A percentile compares a stretch with the other conserved stretches of the same genome.
These are phyloP conservation scores for Clitarchus hookeri DNA, from an alignment of 2,888 invertebrate genomes.

Conservation along the genomic window DNA sequence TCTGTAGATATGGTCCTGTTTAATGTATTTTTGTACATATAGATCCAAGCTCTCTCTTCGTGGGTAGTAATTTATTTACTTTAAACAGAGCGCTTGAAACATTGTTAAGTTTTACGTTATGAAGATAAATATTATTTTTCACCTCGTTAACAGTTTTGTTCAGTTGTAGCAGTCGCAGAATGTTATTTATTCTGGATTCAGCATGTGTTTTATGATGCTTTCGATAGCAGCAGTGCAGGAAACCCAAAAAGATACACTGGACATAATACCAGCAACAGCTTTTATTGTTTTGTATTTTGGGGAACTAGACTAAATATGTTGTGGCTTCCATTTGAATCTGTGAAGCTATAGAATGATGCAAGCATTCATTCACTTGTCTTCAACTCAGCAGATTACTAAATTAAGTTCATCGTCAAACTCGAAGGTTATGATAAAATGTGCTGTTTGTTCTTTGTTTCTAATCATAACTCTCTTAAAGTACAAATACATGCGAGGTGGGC, in stretches of 20 bases:
- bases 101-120: slow-evolving; percentile 11
- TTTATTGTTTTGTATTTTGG: not conserved
- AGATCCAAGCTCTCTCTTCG: slow-evolving; percentile 2
- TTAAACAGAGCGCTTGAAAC: slow-evolving; percentile 5
- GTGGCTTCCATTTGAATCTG: not conserved
- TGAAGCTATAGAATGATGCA: not conserved
- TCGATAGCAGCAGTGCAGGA: not conserved
- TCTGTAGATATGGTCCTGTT: not conserved
- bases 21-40: not conserved
- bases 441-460: not conserved
- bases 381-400: not conserved
- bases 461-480: not conserved
- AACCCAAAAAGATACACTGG: not conserved
- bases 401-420: not conserved
- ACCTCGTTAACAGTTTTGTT: not conserved
- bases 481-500: not conserved
- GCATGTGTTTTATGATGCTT: not conserved
- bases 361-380: not conserved
- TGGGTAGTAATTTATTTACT: not conserved
- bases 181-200: not conserved
- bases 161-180: not conserved
- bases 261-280: not conserved
- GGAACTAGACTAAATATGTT: not conserved
- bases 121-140: not conserved
- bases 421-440: not conserved